These are phyloP conservation scores for Halictus rubicundus DNA, from an alignment of 1,140 invertebrate species.

Conservation along the genomic window DNA sequence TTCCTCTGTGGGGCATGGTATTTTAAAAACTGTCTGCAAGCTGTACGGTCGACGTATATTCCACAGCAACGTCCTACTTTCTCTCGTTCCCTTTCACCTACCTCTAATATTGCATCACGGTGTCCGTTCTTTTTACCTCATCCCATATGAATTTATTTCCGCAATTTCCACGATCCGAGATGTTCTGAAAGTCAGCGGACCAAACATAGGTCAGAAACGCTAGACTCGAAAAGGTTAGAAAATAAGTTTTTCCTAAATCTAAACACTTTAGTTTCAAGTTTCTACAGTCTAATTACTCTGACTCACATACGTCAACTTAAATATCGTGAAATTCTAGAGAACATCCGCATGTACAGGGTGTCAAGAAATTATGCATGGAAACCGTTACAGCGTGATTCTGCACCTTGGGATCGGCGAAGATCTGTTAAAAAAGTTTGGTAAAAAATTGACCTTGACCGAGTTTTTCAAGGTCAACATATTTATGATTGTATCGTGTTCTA, in stretches of 20 bases:
- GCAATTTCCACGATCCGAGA: neutral
- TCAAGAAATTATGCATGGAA: too few relatives aligned
- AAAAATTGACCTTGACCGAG: too few relatives aligned
- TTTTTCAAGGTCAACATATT: too few relatives aligned
- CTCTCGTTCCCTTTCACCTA: neutral
- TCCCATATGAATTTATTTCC: neutral
- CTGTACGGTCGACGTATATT: conserved; percentile 12
- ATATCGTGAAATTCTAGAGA: too few relatives aligned
- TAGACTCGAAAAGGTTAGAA: too few relatives aligned
- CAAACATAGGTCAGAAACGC: neutral
- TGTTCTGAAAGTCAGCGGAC: neutral
- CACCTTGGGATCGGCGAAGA: too few relatives aligned
- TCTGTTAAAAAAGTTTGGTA: too few relatives aligned
- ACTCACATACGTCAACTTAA: too few relatives aligned
- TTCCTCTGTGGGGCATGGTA: conserved; percentile 1
- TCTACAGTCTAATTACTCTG: too few relatives aligned
- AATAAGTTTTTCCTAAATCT: conserved; percentile 8
- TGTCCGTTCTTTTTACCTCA: neutral
- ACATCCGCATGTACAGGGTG: too few relatives aligned
- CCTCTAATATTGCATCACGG: neutral
- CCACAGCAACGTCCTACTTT: neutral
- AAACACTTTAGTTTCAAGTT: neutral
- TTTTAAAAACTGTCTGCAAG: conserved; percentile 18
- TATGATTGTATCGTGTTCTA: too few relatives aligned
- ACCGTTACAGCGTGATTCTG: too few relatives aligned